These are phyloP conservation scores for Sphenodon punctatus DNA, from an alignment of 2,797 vertebrate genomes.

Conservation along the genomic window DNA sequence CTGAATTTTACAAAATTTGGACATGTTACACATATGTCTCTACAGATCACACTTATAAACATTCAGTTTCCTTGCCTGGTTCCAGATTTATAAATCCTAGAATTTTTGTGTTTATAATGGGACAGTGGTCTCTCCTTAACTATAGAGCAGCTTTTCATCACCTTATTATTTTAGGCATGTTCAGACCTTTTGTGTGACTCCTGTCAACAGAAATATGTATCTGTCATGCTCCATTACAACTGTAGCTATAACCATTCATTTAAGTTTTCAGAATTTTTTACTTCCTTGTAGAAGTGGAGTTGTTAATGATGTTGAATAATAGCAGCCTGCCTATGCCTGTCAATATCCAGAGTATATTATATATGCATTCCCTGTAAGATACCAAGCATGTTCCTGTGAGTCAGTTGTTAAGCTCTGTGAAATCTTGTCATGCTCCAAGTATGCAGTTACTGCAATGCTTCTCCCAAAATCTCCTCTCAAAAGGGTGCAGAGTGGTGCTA, in stretches of 20 bases:
- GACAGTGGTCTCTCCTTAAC: no score
- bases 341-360: background rate
- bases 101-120: no score
- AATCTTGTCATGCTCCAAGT: no score
- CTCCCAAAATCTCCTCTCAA: no score
- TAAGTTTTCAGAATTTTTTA: constrained; percentile 12
- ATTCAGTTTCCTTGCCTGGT: no score
- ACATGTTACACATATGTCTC: no score
- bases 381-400: background rate
- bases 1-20: no score
- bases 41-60: no score
- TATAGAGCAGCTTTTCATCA: no score
- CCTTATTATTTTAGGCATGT: no score
- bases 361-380: background rate
- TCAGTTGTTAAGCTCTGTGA: background rate
- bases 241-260: background rate
- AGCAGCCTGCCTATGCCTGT: background rate
- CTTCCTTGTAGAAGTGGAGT: constrained; percentile 14
- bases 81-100: no score
- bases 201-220: constrained; percentile 25
- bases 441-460: background rate
- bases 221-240: background rate
- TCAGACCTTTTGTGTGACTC: background rate
- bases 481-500: background rate
- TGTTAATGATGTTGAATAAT: constrained; percentile 30